Evolutionary conservation across 2,113 vertebrate genomes (phyloP).

Genomic region (Phrynocephalus versicolor): DNA sequence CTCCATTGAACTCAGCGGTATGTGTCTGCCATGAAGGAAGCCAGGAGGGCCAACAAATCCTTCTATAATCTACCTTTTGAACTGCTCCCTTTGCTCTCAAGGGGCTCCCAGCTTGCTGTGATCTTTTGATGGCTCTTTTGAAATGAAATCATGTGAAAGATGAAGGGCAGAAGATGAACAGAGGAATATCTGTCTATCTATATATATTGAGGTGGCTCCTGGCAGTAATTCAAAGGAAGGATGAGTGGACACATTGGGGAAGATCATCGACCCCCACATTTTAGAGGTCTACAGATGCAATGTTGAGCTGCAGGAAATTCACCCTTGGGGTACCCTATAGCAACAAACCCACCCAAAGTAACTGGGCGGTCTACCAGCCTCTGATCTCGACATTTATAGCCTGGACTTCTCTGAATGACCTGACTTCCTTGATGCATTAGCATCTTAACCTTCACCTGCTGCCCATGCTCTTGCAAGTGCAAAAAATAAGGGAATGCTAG

Average conservation of each 20-base stretch:
- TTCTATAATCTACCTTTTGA: slow-evolving; percentile 18
- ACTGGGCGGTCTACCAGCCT: not conserved
- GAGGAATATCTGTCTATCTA: too few species aligned
- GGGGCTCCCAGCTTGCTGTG: not conserved
- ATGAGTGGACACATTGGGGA: not conserved
- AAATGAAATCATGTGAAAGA: slow-evolving; percentile 38
- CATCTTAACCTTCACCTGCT: too few species aligned
- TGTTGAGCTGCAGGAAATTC: too few species aligned
- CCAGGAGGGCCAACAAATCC: slow-evolving; percentile 35
- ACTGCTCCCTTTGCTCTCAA: not conserved
- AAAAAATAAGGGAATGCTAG: too few species aligned
- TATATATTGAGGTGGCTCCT: not conserved
- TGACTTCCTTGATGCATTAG: too few species aligned
- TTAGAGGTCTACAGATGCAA: too few species aligned
- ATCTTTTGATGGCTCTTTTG: slow-evolving; percentile 13
- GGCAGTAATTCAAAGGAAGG: not conserved
- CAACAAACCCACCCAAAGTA: not conserved
- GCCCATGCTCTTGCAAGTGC: too few species aligned
- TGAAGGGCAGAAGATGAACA: not conserved
- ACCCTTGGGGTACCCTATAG: too few species aligned
- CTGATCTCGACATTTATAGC: too few species aligned
- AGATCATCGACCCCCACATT: too few species aligned
- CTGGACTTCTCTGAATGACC: not conserved
- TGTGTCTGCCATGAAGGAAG: slow-evolving; percentile 37
- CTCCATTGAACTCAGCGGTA: slow-evolving; percentile 4